Conservation (phyloP, 2,888 invertebrate genomes). For the Eilema sororculum region DNA sequence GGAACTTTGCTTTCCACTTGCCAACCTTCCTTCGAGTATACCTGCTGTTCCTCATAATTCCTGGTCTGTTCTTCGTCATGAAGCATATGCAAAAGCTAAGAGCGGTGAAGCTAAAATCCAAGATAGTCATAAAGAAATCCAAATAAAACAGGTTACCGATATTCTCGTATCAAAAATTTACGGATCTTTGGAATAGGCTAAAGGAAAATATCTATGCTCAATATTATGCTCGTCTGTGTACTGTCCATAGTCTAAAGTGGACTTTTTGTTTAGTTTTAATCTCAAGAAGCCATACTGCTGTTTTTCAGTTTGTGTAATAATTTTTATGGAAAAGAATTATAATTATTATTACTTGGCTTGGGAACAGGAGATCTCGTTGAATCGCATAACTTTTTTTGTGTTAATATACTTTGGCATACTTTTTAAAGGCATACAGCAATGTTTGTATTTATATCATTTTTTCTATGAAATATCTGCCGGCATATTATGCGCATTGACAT, state of each 20-base stretch:
- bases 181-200: background rate
- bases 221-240: slow-evolving; percentile 3
- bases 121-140: slow-evolving; percentile 78
- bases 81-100: slow-evolving; percentile 93
- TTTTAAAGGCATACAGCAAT: background rate
- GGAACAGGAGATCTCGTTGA: no score
- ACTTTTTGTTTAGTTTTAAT: background rate
- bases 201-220: slow-evolving; percentile 12
- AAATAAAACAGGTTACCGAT: slow-evolving; percentile 59
- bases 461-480: background rate
- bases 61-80: slow-evolving; percentile 93
- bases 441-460: background rate
- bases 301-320: background rate
- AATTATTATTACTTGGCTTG: no score
- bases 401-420: background rate
- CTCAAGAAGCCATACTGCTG: background rate
- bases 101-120: slow-evolving; percentile 88
- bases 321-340: no score
- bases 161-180: slow-evolving; percentile 9
- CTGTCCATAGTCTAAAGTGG: slow-evolving; percentile 4
- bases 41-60: slow-evolving; percentile 91
- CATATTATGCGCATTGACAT: background rate
- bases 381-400: background rate
- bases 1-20: slow-evolving; percentile 95
- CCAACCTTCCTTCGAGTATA: slow-evolving; percentile 93